Conservation (phyloP, 1,140 invertebrate genomes). For the Ips typographus region DNA sequence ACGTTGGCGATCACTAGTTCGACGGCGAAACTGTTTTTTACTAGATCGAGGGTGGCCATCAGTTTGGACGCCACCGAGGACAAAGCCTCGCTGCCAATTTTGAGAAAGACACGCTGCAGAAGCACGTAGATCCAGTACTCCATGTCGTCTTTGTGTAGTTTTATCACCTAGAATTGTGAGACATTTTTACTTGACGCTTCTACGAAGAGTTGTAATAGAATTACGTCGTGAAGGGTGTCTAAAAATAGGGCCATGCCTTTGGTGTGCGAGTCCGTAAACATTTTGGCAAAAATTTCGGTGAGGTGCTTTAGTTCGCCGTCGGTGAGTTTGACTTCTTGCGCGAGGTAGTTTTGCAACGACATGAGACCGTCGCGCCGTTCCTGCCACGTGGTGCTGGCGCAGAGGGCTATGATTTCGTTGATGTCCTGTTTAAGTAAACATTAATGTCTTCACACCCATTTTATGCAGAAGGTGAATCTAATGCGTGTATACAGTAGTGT, state of each 20-base stretch:
- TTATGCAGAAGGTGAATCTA: no score
- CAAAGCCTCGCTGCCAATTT: slow-evolving; percentile 86
- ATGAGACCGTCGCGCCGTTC: slow-evolving; percentile 91
- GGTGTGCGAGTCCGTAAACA: slow-evolving; percentile 97
- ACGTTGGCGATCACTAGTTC: slow-evolving; percentile 63
- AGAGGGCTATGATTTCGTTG: slow-evolving; percentile 83
- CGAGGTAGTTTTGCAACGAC: slow-evolving; percentile 74
- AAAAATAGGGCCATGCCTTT: slow-evolving; percentile 93
- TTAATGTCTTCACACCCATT: background rate
- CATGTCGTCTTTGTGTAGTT: slow-evolving; percentile 84
- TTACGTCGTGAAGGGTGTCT: slow-evolving; percentile 81
- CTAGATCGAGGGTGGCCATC: slow-evolving; percentile 80
- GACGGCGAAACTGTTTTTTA: slow-evolving; percentile 71
- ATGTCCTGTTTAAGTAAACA: slow-evolving; percentile 65
- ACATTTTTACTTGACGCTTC: background rate
- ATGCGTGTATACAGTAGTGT: no score
- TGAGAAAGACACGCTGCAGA: slow-evolving; percentile 76
- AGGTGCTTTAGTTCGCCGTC: slow-evolving; percentile 74
- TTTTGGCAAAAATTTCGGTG: slow-evolving; percentile 90
- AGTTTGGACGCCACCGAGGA: slow-evolving; percentile 89
- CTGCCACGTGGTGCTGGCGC: slow-evolving; percentile 86
- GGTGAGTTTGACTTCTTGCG: slow-evolving; percentile 68
- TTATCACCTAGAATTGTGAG: slow-evolving; percentile 59
- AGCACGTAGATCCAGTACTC: slow-evolving; percentile 90
- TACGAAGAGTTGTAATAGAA: background rate